Conservation (phyloP, 2,888 invertebrate genomes). For the Cataglyphis livida region DNA sequence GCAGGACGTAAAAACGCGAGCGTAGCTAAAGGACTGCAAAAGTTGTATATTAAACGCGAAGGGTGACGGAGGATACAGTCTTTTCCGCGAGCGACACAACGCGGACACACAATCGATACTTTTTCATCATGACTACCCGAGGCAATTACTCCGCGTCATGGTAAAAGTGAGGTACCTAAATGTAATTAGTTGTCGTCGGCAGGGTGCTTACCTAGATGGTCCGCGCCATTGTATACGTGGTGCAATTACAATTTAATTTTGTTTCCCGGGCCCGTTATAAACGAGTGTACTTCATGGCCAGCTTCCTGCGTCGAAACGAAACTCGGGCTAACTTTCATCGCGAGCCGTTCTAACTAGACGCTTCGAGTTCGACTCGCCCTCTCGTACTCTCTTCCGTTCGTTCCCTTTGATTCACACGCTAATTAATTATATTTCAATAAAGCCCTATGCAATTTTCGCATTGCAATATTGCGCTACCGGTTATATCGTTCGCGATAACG, state of each 20-base stretch:
- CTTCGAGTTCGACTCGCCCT: slow-evolving; percentile 33
- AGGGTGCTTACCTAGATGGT: slow-evolving; percentile 73
- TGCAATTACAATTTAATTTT: slow-evolving; percentile 79
- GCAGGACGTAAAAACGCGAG: slow-evolving; percentile 15
- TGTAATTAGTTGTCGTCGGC: slow-evolving; percentile 78
- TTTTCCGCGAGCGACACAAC: slow-evolving; percentile 35
- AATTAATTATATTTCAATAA: slow-evolving; percentile 79
- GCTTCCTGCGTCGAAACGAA: slow-evolving; percentile 65
- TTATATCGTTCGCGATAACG: not conserved
- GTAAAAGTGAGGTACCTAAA: slow-evolving; percentile 76
- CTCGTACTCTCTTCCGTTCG: slow-evolving; percentile 9
- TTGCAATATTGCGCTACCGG: slow-evolving; percentile 65
- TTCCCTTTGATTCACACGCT: slow-evolving; percentile 70
- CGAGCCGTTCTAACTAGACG: slow-evolving; percentile 66
- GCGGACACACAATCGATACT: slow-evolving; percentile 71
- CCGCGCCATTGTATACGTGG: slow-evolving; percentile 73
- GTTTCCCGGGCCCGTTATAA: slow-evolving; percentile 74
- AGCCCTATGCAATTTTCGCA: slow-evolving; percentile 69
- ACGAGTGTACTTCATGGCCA: slow-evolving; percentile 76
- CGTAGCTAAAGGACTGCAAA: slow-evolving; percentile 40
- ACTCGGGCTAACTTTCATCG: slow-evolving; percentile 69
- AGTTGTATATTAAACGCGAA: slow-evolving; percentile 47
- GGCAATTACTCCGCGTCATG: slow-evolving; percentile 73
- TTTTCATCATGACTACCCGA: slow-evolving; percentile 74
- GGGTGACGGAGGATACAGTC: slow-evolving; percentile 44